Percentiles rank a stretch among this genome's conserved stretches.
Conservation (phyloP, 2,113 vertebrate genomes). For the Camelus bactrianus region DNA sequence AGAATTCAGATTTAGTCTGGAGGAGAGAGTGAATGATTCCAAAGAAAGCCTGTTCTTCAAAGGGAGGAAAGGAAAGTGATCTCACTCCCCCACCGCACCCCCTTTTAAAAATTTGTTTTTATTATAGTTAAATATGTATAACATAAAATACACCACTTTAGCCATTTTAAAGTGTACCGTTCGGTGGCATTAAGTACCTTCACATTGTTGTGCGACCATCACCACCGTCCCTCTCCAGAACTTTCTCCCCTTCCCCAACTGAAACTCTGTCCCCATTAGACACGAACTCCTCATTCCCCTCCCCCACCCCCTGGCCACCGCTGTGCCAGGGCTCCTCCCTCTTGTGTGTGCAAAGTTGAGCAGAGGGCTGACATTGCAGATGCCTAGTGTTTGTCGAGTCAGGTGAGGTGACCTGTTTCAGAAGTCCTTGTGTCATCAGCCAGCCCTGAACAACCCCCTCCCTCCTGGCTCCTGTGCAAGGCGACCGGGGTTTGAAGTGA, state of each 20-base stretch:
- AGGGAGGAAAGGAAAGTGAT: background rate
- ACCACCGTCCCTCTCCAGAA: background rate
- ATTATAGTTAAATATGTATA: background rate
- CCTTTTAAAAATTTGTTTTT: background rate
- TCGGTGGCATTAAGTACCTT: background rate
- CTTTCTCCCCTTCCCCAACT: background rate
- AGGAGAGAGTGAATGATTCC: constrained; percentile 29
- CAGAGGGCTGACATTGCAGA: background rate
- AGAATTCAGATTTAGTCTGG: background rate
- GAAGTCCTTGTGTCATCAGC: background rate
- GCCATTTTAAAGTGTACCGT: background rate
- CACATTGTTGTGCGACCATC: background rate
- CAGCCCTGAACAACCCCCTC: background rate
- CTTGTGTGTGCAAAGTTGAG: background rate
- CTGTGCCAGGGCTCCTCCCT: background rate
- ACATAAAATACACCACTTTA: background rate
- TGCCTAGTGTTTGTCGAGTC: background rate
- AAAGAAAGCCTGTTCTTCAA: constrained; percentile 21
- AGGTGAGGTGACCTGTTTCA: background rate
- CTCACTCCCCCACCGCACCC: background rate
- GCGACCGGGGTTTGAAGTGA: background rate
- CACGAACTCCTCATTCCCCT: background rate
- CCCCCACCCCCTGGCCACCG: background rate
- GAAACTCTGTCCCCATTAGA: background rate
- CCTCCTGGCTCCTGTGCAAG: background rate